Percentiles rank a stretch among this genome's conserved stretches.
These are phyloP conservation scores for Phengaris alcon DNA, from an alignment of 2,888 invertebrate species.

Conservation along the genomic window DNA sequence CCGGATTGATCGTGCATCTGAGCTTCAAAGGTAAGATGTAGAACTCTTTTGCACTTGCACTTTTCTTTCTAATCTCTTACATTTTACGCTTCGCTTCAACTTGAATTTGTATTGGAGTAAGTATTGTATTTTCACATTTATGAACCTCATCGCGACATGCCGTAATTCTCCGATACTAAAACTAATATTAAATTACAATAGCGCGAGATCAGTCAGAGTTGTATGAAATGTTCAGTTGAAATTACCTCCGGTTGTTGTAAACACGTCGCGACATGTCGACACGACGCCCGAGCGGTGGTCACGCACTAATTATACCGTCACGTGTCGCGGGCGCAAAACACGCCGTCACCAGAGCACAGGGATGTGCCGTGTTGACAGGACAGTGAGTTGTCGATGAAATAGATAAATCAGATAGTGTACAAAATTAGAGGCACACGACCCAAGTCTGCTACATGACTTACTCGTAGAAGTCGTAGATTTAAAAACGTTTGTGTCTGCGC, in stretches of 20 bases:
- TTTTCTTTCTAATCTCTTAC: not conserved
- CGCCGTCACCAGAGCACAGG: constrained; percentile 42
- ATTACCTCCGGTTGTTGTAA: constrained; percentile 43
- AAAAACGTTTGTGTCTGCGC: too few relatives aligned
- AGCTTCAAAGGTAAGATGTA: constrained; percentile 41
- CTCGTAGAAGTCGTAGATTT: too few relatives aligned
- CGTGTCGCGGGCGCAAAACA: constrained; percentile 68
- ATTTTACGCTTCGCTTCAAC: not conserved
- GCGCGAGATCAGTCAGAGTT: not conserved
- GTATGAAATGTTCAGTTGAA: constrained; percentile 34
- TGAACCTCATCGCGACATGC: too few relatives aligned
- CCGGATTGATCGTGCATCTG: constrained; percentile 71
- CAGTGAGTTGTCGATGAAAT: constrained; percentile 38
- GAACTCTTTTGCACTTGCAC: constrained; percentile 24
- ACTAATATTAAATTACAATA: not conserved
- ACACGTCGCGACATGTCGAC: constrained; percentile 46
- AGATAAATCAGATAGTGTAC: too few relatives aligned
- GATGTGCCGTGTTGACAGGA: constrained; percentile 39
- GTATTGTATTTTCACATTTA: not conserved
- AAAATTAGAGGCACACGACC: too few relatives aligned
- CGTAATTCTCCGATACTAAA: too few relatives aligned
- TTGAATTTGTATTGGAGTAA: not conserved
- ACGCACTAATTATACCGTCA: constrained; percentile 73
- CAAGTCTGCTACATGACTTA: too few relatives aligned
- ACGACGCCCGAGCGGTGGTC: constrained; percentile 53